Percentiles rank a stretch among this genome's conserved stretches.
These are phyloP conservation scores for Todiramphus chloris DNA, from an alignment of 2,113 vertebrate species.

Conservation along the genomic window DNA sequence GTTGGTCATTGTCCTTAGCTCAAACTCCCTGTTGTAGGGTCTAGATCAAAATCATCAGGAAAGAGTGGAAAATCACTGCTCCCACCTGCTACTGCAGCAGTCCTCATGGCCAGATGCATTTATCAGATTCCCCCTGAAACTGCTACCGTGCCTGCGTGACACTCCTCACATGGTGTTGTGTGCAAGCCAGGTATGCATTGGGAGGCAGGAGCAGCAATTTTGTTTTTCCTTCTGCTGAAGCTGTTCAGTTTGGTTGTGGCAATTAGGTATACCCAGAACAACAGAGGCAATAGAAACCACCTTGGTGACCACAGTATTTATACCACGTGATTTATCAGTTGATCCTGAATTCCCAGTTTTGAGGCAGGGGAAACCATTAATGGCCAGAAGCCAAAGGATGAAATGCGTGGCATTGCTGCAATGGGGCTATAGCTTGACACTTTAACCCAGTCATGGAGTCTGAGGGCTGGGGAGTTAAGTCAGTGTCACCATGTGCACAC, in stretches of 20 bases:
- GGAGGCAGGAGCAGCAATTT: rapidly evolving
- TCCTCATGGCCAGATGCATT: not conserved
- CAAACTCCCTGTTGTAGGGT: not conserved
- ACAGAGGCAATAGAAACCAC: not conserved
- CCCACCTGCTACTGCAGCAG: not conserved
- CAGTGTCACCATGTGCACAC: not conserved
- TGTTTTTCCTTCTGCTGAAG: not conserved
- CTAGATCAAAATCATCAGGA: not conserved
- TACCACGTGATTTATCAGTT: not conserved
- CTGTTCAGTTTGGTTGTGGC: not conserved
- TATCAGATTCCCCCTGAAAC: not conserved
- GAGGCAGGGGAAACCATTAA: rapidly evolving
- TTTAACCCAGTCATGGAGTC: not conserved
- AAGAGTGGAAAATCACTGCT: not conserved
- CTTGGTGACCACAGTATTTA: not conserved
- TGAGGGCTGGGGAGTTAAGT: not conserved
- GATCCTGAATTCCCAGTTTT: not conserved
- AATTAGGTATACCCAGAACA: not conserved
- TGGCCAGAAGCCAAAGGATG: rapidly evolving
- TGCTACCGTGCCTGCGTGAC: not conserved
- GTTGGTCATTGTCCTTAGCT: not conserved
- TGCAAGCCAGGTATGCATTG: not conserved
- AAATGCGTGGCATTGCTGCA: not conserved
- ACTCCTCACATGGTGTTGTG: rapidly evolving
- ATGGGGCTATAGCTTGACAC: not conserved